These are phyloP conservation scores for Poecilia gillii DNA, from an alignment of 2,797 vertebrate genomes.

Conservation along the genomic window DNA sequence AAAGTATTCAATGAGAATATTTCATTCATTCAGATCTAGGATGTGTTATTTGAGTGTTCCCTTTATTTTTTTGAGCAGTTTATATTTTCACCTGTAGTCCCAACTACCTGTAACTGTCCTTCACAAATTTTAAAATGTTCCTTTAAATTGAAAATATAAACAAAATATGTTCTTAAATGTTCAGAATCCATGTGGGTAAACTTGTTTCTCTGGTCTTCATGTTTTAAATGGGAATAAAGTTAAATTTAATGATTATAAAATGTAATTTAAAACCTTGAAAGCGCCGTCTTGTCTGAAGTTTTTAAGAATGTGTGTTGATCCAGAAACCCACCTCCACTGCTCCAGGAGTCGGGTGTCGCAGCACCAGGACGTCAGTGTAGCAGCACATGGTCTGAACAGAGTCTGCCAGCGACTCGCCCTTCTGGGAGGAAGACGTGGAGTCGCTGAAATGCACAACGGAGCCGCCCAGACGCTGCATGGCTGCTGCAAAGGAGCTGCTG, in stretches of 20 bases:
- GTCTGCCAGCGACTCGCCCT: slow-evolving; percentile 93
- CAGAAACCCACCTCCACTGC: slow-evolving; percentile 88
- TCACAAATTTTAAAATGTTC: too few species aligned
- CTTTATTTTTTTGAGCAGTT: too few species aligned
- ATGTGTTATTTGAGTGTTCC: too few species aligned
- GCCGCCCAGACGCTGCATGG: slow-evolving; percentile 94
- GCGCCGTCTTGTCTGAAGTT: background rate
- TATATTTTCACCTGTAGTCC: too few species aligned
- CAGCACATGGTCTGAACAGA: slow-evolving; percentile 97
- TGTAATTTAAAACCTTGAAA: background rate
- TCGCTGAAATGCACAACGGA: slow-evolving; percentile 92
- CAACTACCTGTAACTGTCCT: too few species aligned
- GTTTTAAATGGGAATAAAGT: background rate
- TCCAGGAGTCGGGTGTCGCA: slow-evolving; percentile 92
- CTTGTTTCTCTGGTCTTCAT: background rate
- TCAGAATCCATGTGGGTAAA: background rate
- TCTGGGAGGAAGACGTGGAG: slow-evolving; percentile 92
- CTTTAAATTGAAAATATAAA: too few species aligned
- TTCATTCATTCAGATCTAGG: too few species aligned
- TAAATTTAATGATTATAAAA: background rate
- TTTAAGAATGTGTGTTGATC: background rate
- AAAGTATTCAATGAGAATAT: too few species aligned
- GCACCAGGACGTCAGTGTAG: slow-evolving; percentile 91
- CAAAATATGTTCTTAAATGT: background rate
- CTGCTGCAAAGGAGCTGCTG: slow-evolving; percentile 92